phyloP scores from a whole-genome alignment of 2,113 vertebrate species.

The Myotis lucifugus region DNA sequence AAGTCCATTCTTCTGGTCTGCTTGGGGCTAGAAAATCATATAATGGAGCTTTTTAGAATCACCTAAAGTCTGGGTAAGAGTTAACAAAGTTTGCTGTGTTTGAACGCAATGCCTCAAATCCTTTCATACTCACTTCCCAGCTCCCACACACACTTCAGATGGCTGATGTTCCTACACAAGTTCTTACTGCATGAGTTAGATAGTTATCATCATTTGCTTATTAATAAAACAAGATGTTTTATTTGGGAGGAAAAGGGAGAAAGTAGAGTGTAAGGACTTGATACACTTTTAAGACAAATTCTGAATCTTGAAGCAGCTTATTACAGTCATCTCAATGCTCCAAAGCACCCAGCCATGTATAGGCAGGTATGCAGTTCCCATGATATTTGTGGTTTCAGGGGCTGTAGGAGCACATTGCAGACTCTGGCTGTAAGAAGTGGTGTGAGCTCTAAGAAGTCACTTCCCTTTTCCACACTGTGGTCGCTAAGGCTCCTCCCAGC shows the following conservation, averaged over 20 bases:
- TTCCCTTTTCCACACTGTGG: background rate
- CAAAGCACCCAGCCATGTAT: background rate
- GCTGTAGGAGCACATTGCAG: background rate
- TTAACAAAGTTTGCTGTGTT: background rate
- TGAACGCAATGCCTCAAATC: background rate
- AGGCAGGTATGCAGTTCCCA: fast-evolving
- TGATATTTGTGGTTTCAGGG: background rate
- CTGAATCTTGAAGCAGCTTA: background rate
- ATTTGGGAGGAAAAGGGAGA: background rate
- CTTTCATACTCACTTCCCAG: background rate
- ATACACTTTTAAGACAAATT: background rate
- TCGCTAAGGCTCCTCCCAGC: background rate
- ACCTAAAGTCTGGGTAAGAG: background rate
- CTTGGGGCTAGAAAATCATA: background rate
- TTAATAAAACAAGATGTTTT: background rate
- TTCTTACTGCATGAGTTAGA: background rate
- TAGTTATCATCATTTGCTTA: slow-evolving; percentile 1
- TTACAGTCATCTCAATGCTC: background rate
- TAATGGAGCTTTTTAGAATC: background rate
- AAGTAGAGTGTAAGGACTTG: background rate
- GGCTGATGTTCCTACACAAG: background rate
- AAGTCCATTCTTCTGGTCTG: slow-evolving; percentile 3
- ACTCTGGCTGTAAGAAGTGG: background rate
- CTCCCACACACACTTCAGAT: background rate
- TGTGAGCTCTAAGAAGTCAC: background rate